Evolutionary conservation across 1,140 invertebrate genomes (phyloP).

Genomic region (Pissodes strobi): DNA sequence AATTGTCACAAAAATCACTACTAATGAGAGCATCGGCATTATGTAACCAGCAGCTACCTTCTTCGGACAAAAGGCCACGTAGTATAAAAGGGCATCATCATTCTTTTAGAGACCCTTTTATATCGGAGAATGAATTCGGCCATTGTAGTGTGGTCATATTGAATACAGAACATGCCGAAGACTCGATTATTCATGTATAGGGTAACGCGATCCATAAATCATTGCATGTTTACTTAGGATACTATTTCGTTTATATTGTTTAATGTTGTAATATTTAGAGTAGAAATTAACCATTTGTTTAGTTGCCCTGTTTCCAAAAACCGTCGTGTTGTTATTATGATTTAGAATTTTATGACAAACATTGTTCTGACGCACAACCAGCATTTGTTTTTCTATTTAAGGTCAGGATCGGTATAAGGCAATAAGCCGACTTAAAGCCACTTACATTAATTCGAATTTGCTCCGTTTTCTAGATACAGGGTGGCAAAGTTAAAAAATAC

Average conservation of each 20-base stretch:
- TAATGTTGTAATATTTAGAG: constrained; percentile 12
- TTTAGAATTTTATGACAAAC: too few species aligned
- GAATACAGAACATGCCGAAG: constrained; percentile 20
- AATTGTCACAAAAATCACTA: background rate
- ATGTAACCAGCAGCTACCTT: constrained; percentile 3
- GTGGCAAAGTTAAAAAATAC: too few species aligned
- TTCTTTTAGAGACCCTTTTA: constrained; percentile 25
- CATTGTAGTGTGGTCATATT: constrained; percentile 19
- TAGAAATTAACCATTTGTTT: constrained; percentile 1
- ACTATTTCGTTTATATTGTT: constrained; percentile 17
- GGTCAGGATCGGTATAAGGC: too few species aligned
- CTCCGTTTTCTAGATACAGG: too few species aligned
- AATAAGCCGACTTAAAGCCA: too few species aligned
- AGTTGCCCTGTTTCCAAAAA: too few species aligned
- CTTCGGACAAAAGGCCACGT: constrained; percentile 11
- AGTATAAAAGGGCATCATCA: constrained; percentile 24
- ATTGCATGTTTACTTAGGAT: constrained; percentile 22
- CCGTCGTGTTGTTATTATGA: too few species aligned
- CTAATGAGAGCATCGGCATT: constrained; percentile 14
- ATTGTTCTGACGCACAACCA: too few species aligned
- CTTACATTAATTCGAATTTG: too few species aligned
- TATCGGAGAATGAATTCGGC: constrained; percentile 16
- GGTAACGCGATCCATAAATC: constrained; percentile 14
- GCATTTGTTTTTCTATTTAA: too few species aligned
- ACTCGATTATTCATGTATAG: constrained; percentile 16